Conservation (phyloP, 2,113 vertebrate genomes). For the Notothenia rossii region DNA sequence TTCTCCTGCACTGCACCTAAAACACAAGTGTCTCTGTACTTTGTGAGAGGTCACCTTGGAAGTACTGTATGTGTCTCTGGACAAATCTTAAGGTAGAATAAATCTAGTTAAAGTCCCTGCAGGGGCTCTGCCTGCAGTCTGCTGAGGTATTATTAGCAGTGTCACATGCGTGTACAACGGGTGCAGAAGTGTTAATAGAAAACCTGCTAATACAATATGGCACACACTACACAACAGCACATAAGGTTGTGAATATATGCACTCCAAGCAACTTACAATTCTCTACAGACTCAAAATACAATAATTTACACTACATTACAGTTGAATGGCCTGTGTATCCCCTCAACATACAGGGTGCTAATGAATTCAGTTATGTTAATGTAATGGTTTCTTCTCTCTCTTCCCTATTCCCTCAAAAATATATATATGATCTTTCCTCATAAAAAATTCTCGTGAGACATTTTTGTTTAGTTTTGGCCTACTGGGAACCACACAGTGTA, state of each 20-base stretch:
- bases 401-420: background rate
- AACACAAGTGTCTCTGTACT: conserved; percentile 31
- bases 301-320: background rate
- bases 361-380: background rate
- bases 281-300: background rate
- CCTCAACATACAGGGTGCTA: background rate
- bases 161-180: conserved; percentile 33
- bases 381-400: background rate
- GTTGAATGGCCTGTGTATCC: background rate
- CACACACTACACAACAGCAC: background rate
- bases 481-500: too few relatives aligned
- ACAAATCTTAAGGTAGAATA: conserved; percentile 59
- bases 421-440: background rate
- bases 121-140: conserved; percentile 49
- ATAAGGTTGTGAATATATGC: conserved; percentile 1
- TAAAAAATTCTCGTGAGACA: background rate
- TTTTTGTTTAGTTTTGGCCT: too few relatives aligned
- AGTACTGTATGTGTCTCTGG: conserved; percentile 28
- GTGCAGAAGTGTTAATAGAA: conserved; percentile 20
- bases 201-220: background rate
- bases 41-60: conserved; percentile 66
- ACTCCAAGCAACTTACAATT: background rate
- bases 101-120: conserved; percentile 61
- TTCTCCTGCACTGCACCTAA: conserved; percentile 18
- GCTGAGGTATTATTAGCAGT: conserved; percentile 61